These are phyloP conservation scores for Spodoptera littoralis DNA, from an alignment of 2,888 invertebrate genomes.

Conservation along the genomic window DNA sequence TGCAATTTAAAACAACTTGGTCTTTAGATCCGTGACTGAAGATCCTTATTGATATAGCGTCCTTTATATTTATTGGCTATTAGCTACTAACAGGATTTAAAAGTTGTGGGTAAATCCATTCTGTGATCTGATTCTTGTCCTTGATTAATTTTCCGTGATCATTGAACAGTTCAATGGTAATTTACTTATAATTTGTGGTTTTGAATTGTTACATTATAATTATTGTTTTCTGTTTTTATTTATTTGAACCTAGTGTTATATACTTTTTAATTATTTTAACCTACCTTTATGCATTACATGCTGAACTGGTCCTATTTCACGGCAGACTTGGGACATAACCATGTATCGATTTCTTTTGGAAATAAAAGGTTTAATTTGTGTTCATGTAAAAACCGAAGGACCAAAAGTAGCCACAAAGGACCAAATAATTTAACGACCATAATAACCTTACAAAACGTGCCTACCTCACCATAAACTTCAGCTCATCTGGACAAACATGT, in stretches of 20 bases:
- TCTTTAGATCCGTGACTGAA: conserved; percentile 49
- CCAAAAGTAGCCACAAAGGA: too few species aligned
- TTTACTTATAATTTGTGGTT: background rate
- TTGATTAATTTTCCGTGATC: conserved; percentile 12
- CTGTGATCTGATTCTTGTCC: conserved; percentile 7
- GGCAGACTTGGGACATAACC: too few species aligned
- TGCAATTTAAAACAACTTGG: conserved; percentile 18
- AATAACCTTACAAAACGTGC: conserved; percentile 12
- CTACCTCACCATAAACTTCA: conserved; percentile 26
- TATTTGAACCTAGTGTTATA: too few species aligned
- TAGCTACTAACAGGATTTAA: conserved; percentile 31
- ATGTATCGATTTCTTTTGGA: too few species aligned
- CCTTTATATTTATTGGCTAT: conserved; percentile 37
- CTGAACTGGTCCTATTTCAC: too few species aligned
- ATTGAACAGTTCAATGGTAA: background rate
- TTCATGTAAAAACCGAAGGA: too few species aligned
- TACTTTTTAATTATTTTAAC: too few species aligned
- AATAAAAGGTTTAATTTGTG: too few species aligned
- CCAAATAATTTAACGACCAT: background rate
- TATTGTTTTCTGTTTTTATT: too few species aligned
- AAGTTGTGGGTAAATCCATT: conserved; percentile 40
- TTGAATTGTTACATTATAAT: too few species aligned
- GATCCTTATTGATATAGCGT: conserved; percentile 39
- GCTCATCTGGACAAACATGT: conserved; percentile 49
- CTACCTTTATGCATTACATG: too few species aligned